Evolutionary conservation across 2,797 vertebrate species (phyloP), one percentile per base, ranked within the genome.

Genomic region (Sphenopsis melanotis): DNA sequence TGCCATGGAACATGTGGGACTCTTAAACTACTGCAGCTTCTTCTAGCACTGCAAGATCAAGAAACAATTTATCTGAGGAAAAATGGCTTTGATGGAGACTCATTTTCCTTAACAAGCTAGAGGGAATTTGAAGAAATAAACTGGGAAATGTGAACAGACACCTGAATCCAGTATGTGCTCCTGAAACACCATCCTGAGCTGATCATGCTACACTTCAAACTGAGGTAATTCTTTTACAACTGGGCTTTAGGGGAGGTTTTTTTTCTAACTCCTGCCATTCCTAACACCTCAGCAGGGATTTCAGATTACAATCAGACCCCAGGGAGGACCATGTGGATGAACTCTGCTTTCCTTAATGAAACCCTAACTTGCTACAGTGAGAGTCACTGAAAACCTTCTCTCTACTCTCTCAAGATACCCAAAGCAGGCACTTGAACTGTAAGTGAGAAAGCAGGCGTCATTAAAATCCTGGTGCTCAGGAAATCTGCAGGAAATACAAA

Each of bases 291-390:
- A 91, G 70, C 69, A 91, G 80, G 66, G 89, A 96, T 88, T 96
- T 91, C 93, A 94, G 94, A 94, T 94, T 96, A 92, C 84, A 93
- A 60, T 93, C 94, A 93, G 77, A 59, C 91, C 88, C 91, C 66
- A 63, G 83, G 63, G 83, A 96, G 41, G 49, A 74, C 44, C 60
- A 76, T 1, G 2, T 49, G 66, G 72, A 92, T 39, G 74, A 96
- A 94, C 56, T 94, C 66, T 88, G 61, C 76, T 87, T 88, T 96
- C 24, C 41, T 12, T 74, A 87, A 86, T 42, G 83, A 93, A 94
- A 90, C 52, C 12, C 13, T 79, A 91, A 86, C 69, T 69, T 69
- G 50, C 50, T 89, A 36, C 39, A 87, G 93, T 80, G 47, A 39
- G 30, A 95, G 71, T 92, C 90, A 91, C 57, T n/a, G 89, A 87